Base-by-base conservation (phyloP, 2,113 vertebrate species). In the Ciconia stormi region DNA sequence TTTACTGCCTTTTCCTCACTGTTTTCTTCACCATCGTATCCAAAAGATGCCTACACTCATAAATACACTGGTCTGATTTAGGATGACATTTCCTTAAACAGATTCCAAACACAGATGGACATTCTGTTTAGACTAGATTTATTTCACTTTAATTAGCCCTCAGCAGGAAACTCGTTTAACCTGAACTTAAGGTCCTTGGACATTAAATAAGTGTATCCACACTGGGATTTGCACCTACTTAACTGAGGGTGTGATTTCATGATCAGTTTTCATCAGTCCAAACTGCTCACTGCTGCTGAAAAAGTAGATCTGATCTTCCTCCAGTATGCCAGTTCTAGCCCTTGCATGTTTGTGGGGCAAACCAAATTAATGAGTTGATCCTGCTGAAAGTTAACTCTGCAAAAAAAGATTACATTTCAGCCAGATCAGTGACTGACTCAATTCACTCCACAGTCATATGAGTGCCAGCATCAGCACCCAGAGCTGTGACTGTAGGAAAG, bases 161-260 rank as follows among this genome's bases (percentile, higher is more conserved):
- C 49, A 69, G 47, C 58, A 80, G 71, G 70, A 94, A 92, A 83
- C 40, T 65, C 23, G 26, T 89, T 95, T 77, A 96, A 82, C 58
- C 38, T 82, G 89, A 91, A 93, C n/a, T 85, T 78, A 90, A 95
- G 79, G 49, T 76, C 87, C 52, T 77, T 65, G 79, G 85, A 80
- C 90, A 80, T 67, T 76, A 91, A 91, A 67, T 76, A 90, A 83
- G 67, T 44, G 40, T 73, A 59, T 95, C 94, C 72, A 83, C 94
- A 95, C 50, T 44, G 42, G 88, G 82, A 96, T 95, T 96, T 97
- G 59, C 91, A 96, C 95, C 72, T 95, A 81, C 80, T 97, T 97
- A 96, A 83, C 55, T 6, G n/a, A 92, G 70, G 62, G 32, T 92
- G 83, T 86, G 91, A 94, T 89, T 94, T 86, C 91, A 89, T 21